Base-by-base conservation (phyloP, 1,140 invertebrate genomes). In the Prorops nasuta region DNA sequence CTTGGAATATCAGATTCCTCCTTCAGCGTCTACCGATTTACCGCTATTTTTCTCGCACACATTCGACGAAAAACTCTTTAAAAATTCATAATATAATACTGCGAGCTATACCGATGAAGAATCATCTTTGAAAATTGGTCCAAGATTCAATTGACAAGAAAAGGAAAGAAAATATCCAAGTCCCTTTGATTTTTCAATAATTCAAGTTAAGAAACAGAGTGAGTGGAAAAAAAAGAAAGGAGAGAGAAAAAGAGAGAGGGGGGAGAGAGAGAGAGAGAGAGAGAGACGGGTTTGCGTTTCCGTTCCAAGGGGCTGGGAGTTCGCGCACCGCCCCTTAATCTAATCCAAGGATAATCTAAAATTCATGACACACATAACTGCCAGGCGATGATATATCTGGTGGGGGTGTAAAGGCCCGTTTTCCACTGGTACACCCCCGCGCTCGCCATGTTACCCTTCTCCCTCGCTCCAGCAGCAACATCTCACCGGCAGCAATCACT, bases 321-420 rank as follows among this genome's bases (percentile, higher is more conserved):
- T n/a, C n/a, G 24, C 10, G 10, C 4, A 50, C 62, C 61, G 56
- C 56, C 67, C 70, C 69, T 72, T 74, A 74, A 74, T 74, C 70
- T 74, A 74, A 74, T 74, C 71, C 70, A 49, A 64, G 69, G 64
- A 74, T 72, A 74, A 74, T 74, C 69, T 67, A 74, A 74, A 74
- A 74, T 74, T 74, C 71, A 74, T 74, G 71, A 72, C 70, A 72
- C 69, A 72, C 70, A 74, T 74, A 74, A 74, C 69, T 74, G 71
- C 71, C 71, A 74, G 69, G 67, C 71, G 70, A 72, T 74, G 71
- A 74, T 74, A 74, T 74, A 74, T 74, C 69, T 71, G 64, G 63
- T 51, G 52, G 67, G 65, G 64, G 60, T 63, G 59, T 64, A 60
- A 57, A 63, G 59, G 60, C 56, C 17, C 46, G 54, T 60, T 54